Evolutionary conservation across 2,113 vertebrate species (phyloP).

Genomic region (Epinephelus moara): DNA sequence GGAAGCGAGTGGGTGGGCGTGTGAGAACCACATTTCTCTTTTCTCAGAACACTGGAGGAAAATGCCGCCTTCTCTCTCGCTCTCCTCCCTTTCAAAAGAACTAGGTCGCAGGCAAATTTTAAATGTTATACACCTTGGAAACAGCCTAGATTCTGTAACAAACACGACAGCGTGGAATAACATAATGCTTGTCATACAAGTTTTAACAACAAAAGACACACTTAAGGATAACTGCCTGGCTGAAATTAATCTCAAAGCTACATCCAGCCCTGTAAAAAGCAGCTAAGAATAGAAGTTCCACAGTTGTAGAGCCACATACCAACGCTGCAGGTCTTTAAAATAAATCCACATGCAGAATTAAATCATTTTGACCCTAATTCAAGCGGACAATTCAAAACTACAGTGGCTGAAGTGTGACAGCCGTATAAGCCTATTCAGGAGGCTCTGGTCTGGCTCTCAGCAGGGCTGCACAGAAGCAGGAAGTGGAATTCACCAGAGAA

Average conservation of each 20-base stretch:
- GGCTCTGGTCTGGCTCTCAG: slow-evolving; percentile 62
- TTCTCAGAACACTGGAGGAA: slow-evolving; percentile 80
- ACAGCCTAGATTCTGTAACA: slow-evolving; percentile 24
- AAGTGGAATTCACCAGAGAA: slow-evolving; percentile 80
- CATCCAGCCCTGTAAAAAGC: slow-evolving; percentile 21
- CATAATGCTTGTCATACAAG: slow-evolving; percentile 24
- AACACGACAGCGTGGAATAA: slow-evolving; percentile 4
- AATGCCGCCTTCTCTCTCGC: slow-evolving; percentile 73
- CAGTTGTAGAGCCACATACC: slow-evolving; percentile 31
- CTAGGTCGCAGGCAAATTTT: slow-evolving; percentile 77
- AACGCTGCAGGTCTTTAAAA: slow-evolving; percentile 46
- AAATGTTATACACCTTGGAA: slow-evolving; percentile 61
- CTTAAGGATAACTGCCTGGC: slow-evolving; percentile 1
- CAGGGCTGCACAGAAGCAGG: slow-evolving; percentile 78
- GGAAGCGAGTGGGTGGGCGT: slow-evolving; percentile 85
- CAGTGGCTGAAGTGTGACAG: slow-evolving; percentile 72
- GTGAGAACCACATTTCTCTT: slow-evolving; percentile 86
- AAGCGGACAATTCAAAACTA: slow-evolving; percentile 62
- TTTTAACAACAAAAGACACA: slow-evolving; percentile 23
- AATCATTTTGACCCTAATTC: slow-evolving; percentile 55
- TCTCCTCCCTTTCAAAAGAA: slow-evolving; percentile 77
- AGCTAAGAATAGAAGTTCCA: slow-evolving; percentile 40
- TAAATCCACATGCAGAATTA: slow-evolving; percentile 44
- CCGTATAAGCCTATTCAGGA: slow-evolving; percentile 71
- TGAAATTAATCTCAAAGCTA: slow-evolving; percentile 36